Conservation (phyloP, 2,797 vertebrate species). For the Falco berigora region DNA sequence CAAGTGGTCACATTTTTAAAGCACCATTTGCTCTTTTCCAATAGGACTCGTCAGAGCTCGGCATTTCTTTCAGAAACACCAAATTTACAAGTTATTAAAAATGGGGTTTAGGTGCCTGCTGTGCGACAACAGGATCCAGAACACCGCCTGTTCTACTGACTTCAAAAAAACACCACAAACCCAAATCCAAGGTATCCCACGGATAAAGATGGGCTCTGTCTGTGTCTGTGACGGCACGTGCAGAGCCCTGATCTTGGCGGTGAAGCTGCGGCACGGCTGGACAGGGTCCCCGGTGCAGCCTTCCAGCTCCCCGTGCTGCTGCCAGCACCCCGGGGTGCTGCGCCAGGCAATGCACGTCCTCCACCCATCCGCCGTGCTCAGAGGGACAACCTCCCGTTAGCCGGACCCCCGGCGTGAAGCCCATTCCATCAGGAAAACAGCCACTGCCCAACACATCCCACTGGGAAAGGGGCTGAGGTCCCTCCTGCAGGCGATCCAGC, state of each 20-base stretch:
- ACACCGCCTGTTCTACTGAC: background rate
- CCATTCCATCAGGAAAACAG: background rate
- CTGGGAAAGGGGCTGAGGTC: background rate
- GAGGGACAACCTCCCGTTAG: background rate
- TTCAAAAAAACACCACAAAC: background rate
- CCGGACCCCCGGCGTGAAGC: rapidly evolving
- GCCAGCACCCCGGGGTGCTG: background rate
- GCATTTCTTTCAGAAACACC: background rate
- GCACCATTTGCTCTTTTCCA: background rate
- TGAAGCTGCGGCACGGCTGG: rapidly evolving
- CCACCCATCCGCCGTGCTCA: rapidly evolving
- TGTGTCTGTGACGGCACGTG: rapidly evolving
- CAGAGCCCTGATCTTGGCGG: background rate
- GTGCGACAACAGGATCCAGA: background rate
- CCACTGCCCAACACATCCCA: background rate
- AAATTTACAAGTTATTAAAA: background rate
- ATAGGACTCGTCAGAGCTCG: background rate
- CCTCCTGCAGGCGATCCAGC: background rate
- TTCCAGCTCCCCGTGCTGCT: background rate
- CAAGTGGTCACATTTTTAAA: background rate
- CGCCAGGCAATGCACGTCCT: background rate
- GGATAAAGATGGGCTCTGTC: background rate
- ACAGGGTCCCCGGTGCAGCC: background rate
- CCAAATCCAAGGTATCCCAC: background rate
- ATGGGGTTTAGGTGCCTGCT: background rate